Percentiles rank a stretch among this genome's conserved stretches.
These are phyloP conservation scores for Pseudoatta argentina DNA, from an alignment of 1,140 invertebrate species.

Conservation along the genomic window DNA sequence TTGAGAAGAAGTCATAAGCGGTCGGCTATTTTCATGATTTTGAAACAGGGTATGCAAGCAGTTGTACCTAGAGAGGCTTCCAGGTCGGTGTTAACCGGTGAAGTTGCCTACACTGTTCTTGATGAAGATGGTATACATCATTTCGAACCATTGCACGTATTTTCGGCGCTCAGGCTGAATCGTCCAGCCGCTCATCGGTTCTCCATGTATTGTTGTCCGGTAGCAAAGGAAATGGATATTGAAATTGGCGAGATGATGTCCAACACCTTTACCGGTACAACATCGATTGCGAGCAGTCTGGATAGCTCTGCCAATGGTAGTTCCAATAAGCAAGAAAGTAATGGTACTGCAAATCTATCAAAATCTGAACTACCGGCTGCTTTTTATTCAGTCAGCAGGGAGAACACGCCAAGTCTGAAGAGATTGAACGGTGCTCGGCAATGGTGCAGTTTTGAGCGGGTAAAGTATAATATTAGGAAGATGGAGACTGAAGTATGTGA, in stretches of 20 bases:
- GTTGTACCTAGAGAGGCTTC: constrained; percentile 92
- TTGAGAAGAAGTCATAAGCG: constrained; percentile 88
- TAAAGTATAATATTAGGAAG: constrained; percentile 71
- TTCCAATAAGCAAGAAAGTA: constrained; percentile 72
- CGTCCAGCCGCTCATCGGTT: constrained; percentile 89
- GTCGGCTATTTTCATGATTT: constrained; percentile 89
- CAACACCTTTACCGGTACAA: constrained; percentile 78
- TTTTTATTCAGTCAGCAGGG: constrained; percentile 77
- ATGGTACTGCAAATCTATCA: constrained; percentile 76
- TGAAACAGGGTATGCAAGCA: constrained; percentile 92
- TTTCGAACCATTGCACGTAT: constrained; percentile 92
- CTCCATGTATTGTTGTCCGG: constrained; percentile 89
- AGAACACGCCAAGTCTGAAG: constrained; percentile 84
- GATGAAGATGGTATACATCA: constrained; percentile 92
- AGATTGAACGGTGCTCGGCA: constrained; percentile 79
- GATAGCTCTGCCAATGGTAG: constrained; percentile 77
- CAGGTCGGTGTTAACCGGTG: constrained; percentile 90
- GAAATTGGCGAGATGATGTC: constrained; percentile 79
- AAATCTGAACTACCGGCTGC: constrained; percentile 77
- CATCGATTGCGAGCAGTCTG: constrained; percentile 78
- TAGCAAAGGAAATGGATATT: constrained; percentile 87
- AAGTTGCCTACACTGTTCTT: constrained; percentile 91
- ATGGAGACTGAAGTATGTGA: not conserved
- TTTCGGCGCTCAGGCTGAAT: constrained; percentile 89
- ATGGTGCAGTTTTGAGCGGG: constrained; percentile 76